Evolutionary conservation across 2,888 invertebrate species (phyloP).

Genomic region (Crossocerus cetratus): DNA sequence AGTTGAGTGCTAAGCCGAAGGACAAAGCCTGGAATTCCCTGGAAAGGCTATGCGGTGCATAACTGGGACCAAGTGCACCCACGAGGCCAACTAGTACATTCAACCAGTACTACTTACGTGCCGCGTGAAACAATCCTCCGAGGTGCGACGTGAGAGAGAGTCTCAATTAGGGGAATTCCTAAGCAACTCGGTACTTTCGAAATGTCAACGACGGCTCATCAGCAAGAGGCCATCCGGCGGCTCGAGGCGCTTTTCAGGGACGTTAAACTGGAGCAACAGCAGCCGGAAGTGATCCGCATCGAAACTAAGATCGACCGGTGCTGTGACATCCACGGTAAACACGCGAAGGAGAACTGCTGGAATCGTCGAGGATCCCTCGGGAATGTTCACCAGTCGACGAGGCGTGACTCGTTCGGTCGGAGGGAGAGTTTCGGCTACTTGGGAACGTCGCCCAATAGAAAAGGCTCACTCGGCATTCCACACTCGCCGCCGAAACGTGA

Average conservation of each 20-base stretch:
- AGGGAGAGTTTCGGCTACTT: slow-evolving; percentile 51
- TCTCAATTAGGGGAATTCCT: not conserved
- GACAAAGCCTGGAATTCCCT: slow-evolving; percentile 7
- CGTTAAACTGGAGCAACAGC: slow-evolving; percentile 79
- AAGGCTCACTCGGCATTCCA: slow-evolving; percentile 81
- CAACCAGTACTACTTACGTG: not conserved
- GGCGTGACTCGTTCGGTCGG: slow-evolving; percentile 69
- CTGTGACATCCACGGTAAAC: slow-evolving; percentile 85
- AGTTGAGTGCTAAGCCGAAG: not conserved
- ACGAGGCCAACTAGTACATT: slow-evolving; percentile 12
- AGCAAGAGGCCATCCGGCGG: slow-evolving; percentile 84
- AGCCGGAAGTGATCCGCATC: slow-evolving; percentile 73
- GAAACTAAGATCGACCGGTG: slow-evolving; percentile 81
- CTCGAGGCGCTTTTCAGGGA: slow-evolving; percentile 86
- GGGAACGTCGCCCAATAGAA: slow-evolving; percentile 70
- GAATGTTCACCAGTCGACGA: slow-evolving; percentile 77
- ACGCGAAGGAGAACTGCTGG: slow-evolving; percentile 76
- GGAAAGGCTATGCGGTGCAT: slow-evolving; percentile 20
- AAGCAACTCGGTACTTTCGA: not conserved
- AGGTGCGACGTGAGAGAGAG: not conserved
- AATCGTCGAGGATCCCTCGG: slow-evolving; percentile 81
- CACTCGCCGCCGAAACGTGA: slow-evolving; percentile 79
- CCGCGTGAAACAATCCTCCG: not conserved
- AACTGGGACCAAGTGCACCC: slow-evolving; percentile 2
- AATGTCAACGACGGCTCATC: slow-evolving; percentile 77